Conservation (phyloP, 1,140 invertebrate species). For the Drosophila persimilis region DNA sequence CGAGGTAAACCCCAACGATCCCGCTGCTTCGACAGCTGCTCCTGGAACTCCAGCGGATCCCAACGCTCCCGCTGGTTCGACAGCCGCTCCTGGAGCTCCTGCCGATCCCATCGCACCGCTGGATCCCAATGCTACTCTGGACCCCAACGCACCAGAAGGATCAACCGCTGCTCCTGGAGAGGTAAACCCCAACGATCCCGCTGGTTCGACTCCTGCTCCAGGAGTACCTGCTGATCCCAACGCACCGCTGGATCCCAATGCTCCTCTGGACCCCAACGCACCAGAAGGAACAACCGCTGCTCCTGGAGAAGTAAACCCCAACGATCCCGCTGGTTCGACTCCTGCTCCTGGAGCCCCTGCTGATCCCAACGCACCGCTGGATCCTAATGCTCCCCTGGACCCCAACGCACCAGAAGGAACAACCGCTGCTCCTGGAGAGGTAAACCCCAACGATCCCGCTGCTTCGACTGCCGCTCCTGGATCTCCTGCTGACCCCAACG, state of each 20-base stretch:
- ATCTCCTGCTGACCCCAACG: constrained; percentile 10
- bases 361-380: constrained; percentile 14
- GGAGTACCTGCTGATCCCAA: not conserved
- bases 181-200: too few relatives aligned
- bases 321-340: not conserved
- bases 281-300: not conserved
- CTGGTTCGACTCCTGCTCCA: too few relatives aligned
- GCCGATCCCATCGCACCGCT: constrained; percentile 4
- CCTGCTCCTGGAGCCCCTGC: constrained; percentile 6
- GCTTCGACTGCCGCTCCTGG: not conserved
- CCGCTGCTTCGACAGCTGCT: not conserved
- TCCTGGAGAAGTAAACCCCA: not conserved
- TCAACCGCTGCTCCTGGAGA: too few relatives aligned
- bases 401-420: not conserved
- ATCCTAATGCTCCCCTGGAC: not conserved
- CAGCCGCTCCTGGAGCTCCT: not conserved
- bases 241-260: constrained; percentile 4
- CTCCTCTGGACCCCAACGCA: not conserved
- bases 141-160: not conserved
- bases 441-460: not conserved
- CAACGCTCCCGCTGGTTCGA: not conserved
- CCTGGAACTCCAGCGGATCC: constrained; percentile 10
- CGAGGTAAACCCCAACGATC: not conserved
- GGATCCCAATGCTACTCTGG: constrained; percentile 7
- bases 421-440: not conserved